phyloP scores from a whole-genome alignment of 1,140 invertebrate genomes.

The Lepidotrigona ventralis region DNA sequence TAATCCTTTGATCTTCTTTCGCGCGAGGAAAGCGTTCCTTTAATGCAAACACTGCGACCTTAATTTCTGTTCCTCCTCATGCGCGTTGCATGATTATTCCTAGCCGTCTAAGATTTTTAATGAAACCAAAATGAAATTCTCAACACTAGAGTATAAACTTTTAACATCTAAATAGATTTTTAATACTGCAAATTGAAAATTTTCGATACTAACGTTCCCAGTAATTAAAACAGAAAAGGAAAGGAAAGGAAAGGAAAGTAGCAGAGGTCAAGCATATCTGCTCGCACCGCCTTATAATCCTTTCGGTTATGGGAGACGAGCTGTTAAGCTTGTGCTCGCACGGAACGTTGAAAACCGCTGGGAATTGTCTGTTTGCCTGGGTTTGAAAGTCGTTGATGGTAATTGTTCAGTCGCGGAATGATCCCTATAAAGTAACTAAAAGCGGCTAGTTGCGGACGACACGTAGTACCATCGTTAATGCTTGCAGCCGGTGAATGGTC shows the following conservation, averaged over 20 bases:
- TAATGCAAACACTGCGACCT: conserved; percentile 17
- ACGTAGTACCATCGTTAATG: background rate
- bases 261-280: too few species aligned
- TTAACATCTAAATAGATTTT: too few species aligned
- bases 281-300: background rate
- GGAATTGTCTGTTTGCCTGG: background rate
- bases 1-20: conserved; percentile 21
- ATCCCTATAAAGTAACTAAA: conserved; percentile 7
- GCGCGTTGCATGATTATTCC: background rate
- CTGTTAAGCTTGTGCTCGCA: background rate
- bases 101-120: too few species aligned
- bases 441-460: background rate
- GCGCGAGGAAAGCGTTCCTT: background rate
- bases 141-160: background rate
- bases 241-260: too few species aligned
- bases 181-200: too few species aligned
- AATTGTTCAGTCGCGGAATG: conserved; percentile 11
- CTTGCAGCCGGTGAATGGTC: background rate
- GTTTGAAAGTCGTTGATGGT: background rate
- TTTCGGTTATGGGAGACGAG: conserved; percentile 1
- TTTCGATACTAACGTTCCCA: too few species aligned
- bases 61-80: background rate
- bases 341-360: background rate
- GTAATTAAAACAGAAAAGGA: too few species aligned
- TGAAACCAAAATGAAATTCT: too few species aligned